phyloP scores from a whole-genome alignment of 2,797 vertebrate species.

The Acanthornis magna region DNA sequence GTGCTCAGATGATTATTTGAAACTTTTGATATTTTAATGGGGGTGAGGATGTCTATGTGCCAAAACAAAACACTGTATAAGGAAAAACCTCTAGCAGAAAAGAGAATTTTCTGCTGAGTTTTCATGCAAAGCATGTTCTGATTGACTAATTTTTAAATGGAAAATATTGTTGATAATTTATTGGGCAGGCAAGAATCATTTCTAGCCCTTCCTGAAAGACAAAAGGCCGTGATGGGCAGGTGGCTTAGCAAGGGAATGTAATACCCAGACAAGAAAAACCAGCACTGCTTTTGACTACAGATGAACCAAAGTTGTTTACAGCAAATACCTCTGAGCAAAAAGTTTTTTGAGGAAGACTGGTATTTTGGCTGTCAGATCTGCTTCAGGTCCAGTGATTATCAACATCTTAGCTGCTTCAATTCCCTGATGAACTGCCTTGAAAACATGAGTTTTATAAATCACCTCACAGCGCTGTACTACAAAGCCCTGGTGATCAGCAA shows the following conservation, averaged over 20 bases:
- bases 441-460: conserved; percentile 37
- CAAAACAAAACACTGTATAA: neutral
- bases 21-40: neutral
- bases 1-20: neutral
- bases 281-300: conserved; percentile 16
- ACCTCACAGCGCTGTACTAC: neutral
- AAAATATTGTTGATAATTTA: neutral
- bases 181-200: neutral
- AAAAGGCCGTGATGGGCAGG: neutral
- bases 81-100: neutral
- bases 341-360: conserved; percentile 12
- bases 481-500: conserved; percentile 8
- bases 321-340: conserved; percentile 15
- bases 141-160: neutral
- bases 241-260: neutral
- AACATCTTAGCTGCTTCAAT: conserved; percentile 48
- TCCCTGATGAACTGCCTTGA: conserved; percentile 52
- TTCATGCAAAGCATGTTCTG: neutral
- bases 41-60: neutral
- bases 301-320: conserved; percentile 35
- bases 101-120: neutral
- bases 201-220: neutral
- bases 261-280: neutral
- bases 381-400: conserved; percentile 49
- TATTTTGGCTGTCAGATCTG: conserved; percentile 40